Evolutionary conservation across 2,888 invertebrate genomes (phyloP).

Genomic region (Tachystola acroxantha): DNA sequence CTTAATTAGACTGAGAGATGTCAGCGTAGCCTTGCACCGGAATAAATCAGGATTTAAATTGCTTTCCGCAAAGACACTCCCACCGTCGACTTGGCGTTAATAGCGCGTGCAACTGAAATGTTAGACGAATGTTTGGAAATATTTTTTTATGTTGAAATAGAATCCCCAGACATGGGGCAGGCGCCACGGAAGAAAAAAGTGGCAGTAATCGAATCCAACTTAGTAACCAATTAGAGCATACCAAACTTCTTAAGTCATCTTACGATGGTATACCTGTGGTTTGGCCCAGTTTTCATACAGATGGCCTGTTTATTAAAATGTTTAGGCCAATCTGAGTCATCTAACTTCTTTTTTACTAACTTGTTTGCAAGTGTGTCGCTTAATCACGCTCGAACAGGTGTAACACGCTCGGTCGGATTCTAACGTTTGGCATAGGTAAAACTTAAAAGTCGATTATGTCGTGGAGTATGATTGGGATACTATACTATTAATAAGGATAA

Average conservation of each 20-base stretch:
- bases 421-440: too few relatives aligned
- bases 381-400: too few relatives aligned
- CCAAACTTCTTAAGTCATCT: slow-evolving; percentile 33
- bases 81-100: slow-evolving; percentile 68
- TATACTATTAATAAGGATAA: too few relatives aligned
- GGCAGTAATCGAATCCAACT: slow-evolving; percentile 41
- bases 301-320: too few relatives aligned
- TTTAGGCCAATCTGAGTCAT: too few relatives aligned
- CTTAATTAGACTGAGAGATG: slow-evolving; percentile 67
- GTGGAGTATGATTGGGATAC: too few relatives aligned
- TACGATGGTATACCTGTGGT: background rate
- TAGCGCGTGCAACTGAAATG: slow-evolving; percentile 73
- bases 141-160: slow-evolving; percentile 62
- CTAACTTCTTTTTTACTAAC: too few relatives aligned
- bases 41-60: slow-evolving; percentile 72
- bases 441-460: too few relatives aligned
- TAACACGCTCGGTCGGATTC: too few relatives aligned
- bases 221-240: slow-evolving; percentile 46
- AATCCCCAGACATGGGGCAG: slow-evolving; percentile 44
- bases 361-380: too few relatives aligned
- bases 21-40: slow-evolving; percentile 54
- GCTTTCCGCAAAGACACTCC: slow-evolving; percentile 72
- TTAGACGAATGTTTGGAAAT: slow-evolving; percentile 57
- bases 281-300: too few relatives aligned
- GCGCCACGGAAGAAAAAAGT: slow-evolving; percentile 53